Base-by-base conservation (phyloP, 1,140 invertebrate species). In the Mercenaria mercenaria region DNA sequence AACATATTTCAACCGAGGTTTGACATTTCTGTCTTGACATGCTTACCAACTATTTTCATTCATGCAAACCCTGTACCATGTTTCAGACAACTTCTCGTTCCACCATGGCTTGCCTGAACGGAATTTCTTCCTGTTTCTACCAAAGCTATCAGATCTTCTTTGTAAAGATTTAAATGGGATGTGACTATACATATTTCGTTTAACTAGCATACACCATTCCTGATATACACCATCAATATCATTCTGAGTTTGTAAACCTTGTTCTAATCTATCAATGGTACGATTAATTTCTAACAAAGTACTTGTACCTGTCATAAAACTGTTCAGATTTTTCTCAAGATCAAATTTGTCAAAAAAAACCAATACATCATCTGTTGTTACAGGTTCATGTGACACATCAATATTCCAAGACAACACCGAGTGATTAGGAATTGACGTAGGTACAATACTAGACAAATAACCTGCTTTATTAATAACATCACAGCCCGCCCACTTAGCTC, bases 31-130 rank as follows among this genome's bases (percentile, higher is more conserved):
- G 32, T 39, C 32, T 69, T 29, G 2, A 32, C 67, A 69, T 23
- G 3, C 32, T 13, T 29, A 37, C 67, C 67, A 69, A 10, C 26
- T 69, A 10, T n/a, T 13, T 29, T 69, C 67, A 15, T 20, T 29
- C 4, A 2, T n/a, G 32, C 37, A 37, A 1, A 69, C 1, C 2
- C 13, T 13, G 32, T 37, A 20, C 26, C 67, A 69, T 39, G 32
- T 3, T 4, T 69, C 4, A 15, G 37, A 37, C 32, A 10, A 32
- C 2, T 29, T 23, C n/a, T 10, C 13, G 4, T 10, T 29, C 67
- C 67, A 69, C 67, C 67, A 69, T 8, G 67, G 67, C 67, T 69
- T 69, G 8, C 67, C 20, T n/a, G n/a, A n/a, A n/a, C n/a, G n/a
- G 20, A 23, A 10, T 32, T 69, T 69, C 2, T 13, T 10, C 26